A percentile compares a stretch with the other conserved stretches of the same genome.
phyloP scores from a whole-genome alignment of 2,113 vertebrate genomes.

The Euleptes europaea region DNA sequence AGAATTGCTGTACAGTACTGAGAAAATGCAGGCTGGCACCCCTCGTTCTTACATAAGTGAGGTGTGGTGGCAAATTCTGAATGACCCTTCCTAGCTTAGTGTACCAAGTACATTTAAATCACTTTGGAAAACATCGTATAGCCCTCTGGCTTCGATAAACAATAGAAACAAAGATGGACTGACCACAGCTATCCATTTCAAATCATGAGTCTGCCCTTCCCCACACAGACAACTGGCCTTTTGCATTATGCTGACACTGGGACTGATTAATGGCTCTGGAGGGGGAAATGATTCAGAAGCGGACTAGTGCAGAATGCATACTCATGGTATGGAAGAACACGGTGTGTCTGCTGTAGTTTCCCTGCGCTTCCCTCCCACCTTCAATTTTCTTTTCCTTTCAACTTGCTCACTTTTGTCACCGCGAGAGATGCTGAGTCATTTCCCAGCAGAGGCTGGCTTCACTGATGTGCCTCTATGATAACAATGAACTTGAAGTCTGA shows the following conservation, averaged over 20 bases:
- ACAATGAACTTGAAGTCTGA: constrained; percentile 36
- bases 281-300: constrained; percentile 30
- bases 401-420: constrained; percentile 47
- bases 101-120: background rate
- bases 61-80: background rate
- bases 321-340: background rate
- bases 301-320: constrained; percentile 4
- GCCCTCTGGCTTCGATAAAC: background rate
- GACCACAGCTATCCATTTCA: background rate
- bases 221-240: background rate
- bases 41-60: background rate
- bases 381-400: constrained; percentile 42
- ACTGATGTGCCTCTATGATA: constrained; percentile 43
- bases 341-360: constrained; percentile 12
- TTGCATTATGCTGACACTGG: background rate
- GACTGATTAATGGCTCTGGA: background rate
- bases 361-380: constrained; percentile 1
- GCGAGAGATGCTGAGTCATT: constrained; percentile 58
- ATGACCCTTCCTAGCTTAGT: background rate
- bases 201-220: background rate
- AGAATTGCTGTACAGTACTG: background rate
- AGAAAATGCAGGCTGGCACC: background rate
- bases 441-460: constrained; percentile 32
- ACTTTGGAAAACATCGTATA: fast-evolving
- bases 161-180: fast-evolving